Evolutionary conservation across 2,113 vertebrate species (phyloP), one percentile per base, ranked within the genome.

Genomic region (Arvicanthis niloticus): DNA sequence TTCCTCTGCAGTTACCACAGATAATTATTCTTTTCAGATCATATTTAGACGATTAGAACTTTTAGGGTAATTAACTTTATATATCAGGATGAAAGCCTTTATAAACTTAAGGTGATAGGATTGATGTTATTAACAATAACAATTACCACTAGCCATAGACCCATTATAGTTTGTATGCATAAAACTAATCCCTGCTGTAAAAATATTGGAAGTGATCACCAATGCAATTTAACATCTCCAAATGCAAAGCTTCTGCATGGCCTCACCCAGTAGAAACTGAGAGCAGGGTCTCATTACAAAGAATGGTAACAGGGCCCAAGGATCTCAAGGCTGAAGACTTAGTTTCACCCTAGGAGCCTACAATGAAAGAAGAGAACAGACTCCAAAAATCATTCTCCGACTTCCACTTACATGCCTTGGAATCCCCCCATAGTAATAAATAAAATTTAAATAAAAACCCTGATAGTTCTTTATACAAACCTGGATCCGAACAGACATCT

Each of bases 11-110:
- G 82, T 91, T 88, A 82, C 16, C 80, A 86, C 58, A 12, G 78
- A 77, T 91, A 88, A 77, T 48, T 31, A 91, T 91, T 94, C 88
- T 88, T 78, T 94, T 92, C 40, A 68, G 84, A 88, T 93, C 88
- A 11, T 76, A 77, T 68, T 93, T 60, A 88, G 90, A 90, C 70
- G 72, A 56, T 96, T 88, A 96, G 85, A 96, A 96, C 81, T 90
- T 93, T 82, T 42, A 70, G 84, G 73, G 80, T 95, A 94, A 97
- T 94, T 97, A 91, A 97, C 95, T 94, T 81, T 80, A 80, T 76
- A 19, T 87, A 68, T 96, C 85, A 93, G 53, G 75, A 86, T 75
- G 53, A 45, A 95, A 75, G 29, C 42, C 10, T 78, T 78, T 85
- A 45, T 89, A 88, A 85, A 87, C 75, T 76, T 88, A 87, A 93